A percentile compares a stretch with the other conserved stretches of the same genome.
These are phyloP conservation scores for Opisthocomus hoazin DNA, from an alignment of 2,113 vertebrate species.

Conservation along the genomic window DNA sequence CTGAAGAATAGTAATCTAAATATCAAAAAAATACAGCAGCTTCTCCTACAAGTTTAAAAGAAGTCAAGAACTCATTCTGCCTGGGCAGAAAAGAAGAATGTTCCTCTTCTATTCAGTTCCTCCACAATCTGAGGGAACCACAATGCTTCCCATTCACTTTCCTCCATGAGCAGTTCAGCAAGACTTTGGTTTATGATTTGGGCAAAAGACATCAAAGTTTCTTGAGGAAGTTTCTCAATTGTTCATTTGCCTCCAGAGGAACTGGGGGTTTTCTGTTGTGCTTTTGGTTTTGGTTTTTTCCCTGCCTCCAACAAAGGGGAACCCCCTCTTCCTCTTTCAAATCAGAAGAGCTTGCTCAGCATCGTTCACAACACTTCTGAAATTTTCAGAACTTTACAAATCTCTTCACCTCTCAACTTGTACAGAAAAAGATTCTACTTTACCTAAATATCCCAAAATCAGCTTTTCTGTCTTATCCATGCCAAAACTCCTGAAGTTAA, in stretches of 20 bases:
- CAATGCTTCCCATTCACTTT: neutral
- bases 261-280: neutral
- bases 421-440: neutral
- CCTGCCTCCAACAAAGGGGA: neutral
- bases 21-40: neutral
- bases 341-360: neutral
- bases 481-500: neutral
- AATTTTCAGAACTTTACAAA: neutral
- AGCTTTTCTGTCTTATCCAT: neutral
- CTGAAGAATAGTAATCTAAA: neutral
- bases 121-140: accelerated
- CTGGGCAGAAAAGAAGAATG: neutral
- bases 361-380: neutral
- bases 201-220: neutral
- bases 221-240: neutral
- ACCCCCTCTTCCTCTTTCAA: neutral
- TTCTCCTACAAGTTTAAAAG: neutral
- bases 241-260: neutral
- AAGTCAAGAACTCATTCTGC: neutral
- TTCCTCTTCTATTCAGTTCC: neutral
- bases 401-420: neutral
- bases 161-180: neutral
- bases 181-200: neutral
- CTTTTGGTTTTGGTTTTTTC: accelerated
- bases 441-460: neutral